Evolutionary conservation across 2,797 vertebrate species (phyloP), one percentile per base, ranked within the genome.

Genomic region (Onychomys leucogaster): DNA sequence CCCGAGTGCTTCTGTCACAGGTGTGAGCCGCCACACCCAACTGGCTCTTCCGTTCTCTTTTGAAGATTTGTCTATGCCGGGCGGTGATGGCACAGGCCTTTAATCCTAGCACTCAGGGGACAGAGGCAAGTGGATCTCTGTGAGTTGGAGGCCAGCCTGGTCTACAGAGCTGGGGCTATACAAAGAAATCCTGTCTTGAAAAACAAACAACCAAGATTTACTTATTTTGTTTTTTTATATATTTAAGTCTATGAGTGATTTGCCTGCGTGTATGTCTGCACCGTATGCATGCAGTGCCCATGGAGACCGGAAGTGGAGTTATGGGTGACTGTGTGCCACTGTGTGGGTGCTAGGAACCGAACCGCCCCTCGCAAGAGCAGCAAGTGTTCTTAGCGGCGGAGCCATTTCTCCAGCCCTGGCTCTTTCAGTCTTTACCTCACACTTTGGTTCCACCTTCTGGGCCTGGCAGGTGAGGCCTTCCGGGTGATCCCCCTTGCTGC

Each of bases 11-110:
- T 23, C 43, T 7, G 8, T 37, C 37, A 71, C 67, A 41, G 67
- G 12, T 37, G 23, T 71, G 67, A 29, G 49, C n/a, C 32, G 55
- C 67, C 67, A 57, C n/a, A 41, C 49, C 49, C 67, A 41, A 19
- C 34, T 3, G 12, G 43, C 83, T 69, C 61, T 23, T 49, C 32
- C 3, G 6, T 34, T 34, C 1, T 32, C 37, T 81, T 59, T 59
- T 80, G 3, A 57, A 57, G 52, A 25, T 81, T 82, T 78, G 10
- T 19, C 34, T 84, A 65, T 46, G 5, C 13, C 12, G 32, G 12
- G 4, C 7, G 3, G 29, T 67, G 19, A 19, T 13, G 19, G 32
- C 0, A 0, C 29, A 49, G 0, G 0, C 43, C 43, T 85, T 65
- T 85, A 85, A 46, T 67, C 63, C 32, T 43, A 85, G 43, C 43